Evolutionary conservation across 2,797 vertebrate genomes (phyloP).

Genomic region (Sebastes nivosus): DNA sequence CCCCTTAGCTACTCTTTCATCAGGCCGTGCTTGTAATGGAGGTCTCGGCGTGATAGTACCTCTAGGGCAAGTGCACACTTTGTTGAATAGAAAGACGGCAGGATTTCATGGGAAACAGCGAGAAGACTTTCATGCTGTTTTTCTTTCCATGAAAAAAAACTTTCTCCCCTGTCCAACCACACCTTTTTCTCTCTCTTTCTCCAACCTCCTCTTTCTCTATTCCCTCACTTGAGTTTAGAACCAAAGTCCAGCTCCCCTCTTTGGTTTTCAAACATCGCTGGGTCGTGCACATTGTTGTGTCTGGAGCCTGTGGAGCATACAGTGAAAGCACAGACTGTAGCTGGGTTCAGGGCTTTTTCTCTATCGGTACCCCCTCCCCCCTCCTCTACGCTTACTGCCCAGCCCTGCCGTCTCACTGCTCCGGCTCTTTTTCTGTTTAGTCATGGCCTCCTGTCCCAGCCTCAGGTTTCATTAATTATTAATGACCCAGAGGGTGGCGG

Average conservation of each 20-base stretch:
- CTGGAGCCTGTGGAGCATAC: slow-evolving; percentile 66
- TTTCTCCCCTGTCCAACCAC: slow-evolving; percentile 7
- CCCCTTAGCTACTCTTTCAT: slow-evolving; percentile 77
- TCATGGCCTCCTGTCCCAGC: slow-evolving; percentile 71
- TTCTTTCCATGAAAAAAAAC: slow-evolving; percentile 34
- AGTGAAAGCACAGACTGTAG: slow-evolving; percentile 46
- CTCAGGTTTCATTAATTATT: slow-evolving; percentile 85
- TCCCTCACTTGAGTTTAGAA: slow-evolving; percentile 8
- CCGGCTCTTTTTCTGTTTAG: slow-evolving; percentile 63
- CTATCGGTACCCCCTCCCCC: slow-evolving; percentile 10
- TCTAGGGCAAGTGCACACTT: slow-evolving; percentile 52
- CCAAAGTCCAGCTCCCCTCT: background rate
- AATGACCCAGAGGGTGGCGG: slow-evolving; percentile 65
- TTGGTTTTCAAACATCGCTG: slow-evolving; percentile 31
- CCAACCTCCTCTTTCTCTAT: background rate
- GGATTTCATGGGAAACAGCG: slow-evolving; percentile 76
- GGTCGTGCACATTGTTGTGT: slow-evolving; percentile 67
- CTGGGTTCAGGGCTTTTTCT: slow-evolving; percentile 30
- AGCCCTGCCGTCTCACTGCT: background rate
- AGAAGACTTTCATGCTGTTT: slow-evolving; percentile 40
- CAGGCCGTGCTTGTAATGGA: slow-evolving; percentile 73
- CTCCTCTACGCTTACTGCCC: background rate
- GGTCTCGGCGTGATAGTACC: slow-evolving; percentile 57
- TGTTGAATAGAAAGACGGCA: slow-evolving; percentile 46
- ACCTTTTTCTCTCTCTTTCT: background rate